Conservation (phyloP, 2,797 vertebrate genomes). For the Nannoperca obscura region DNA sequence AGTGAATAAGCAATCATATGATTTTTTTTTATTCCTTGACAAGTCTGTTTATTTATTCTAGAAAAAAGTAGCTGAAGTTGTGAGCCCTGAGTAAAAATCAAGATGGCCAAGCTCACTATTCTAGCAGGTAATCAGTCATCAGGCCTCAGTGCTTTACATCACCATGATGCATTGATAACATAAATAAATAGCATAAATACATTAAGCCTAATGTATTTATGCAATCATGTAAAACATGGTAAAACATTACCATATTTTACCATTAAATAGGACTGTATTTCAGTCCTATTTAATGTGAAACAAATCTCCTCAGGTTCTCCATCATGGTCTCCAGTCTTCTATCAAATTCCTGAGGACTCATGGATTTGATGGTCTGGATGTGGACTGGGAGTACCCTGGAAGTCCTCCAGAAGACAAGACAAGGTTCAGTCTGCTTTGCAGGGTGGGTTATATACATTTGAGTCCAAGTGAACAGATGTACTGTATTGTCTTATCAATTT, state of each 20-base stretch:
- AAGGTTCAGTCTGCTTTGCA: constrained; percentile 84
- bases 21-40: not conserved
- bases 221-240: too few relatives aligned
- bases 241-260: too few relatives aligned
- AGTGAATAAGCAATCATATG: not conserved
- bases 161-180: not conserved
- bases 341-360: constrained; percentile 86
- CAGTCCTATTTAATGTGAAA: not conserved
- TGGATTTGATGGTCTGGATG: constrained; percentile 89
- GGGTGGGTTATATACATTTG: constrained; percentile 62
- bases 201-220: too few relatives aligned
- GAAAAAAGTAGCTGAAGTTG: constrained; percentile 13
- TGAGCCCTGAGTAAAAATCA: constrained; percentile 25
- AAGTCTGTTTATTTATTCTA: constrained; percentile 5
- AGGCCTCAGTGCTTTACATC: not conserved
- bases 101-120: constrained; percentile 73
- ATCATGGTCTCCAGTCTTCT: constrained; percentile 83
- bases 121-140: constrained; percentile 69
- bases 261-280: too few relatives aligned
- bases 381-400: constrained; percentile 91
- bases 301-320: constrained; percentile 81
- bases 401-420: constrained; percentile 84
- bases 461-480: not conserved
- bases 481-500: not conserved
- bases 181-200: too few relatives aligned